Evolutionary conservation across 2,888 invertebrate genomes (phyloP).

Genomic region (Mystacides longicornis): DNA sequence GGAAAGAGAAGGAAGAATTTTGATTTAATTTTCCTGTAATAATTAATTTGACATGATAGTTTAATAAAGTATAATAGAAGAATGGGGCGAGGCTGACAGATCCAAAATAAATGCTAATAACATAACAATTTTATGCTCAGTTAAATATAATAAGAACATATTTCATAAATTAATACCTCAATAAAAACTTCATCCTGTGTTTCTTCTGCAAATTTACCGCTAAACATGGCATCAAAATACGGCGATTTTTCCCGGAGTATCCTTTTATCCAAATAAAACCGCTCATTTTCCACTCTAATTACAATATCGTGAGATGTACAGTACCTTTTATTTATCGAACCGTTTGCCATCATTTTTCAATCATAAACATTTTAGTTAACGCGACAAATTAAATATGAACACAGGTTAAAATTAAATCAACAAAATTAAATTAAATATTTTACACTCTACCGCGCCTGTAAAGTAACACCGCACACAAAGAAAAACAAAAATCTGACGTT

Average conservation of each 20-base stretch:
- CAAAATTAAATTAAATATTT: too few species aligned
- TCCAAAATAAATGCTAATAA: too few species aligned
- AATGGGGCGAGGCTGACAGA: too few species aligned
- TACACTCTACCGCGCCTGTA: too few species aligned
- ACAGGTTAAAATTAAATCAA: too few species aligned
- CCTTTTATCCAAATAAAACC: conserved; percentile 26
- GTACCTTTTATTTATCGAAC: conserved; percentile 3
- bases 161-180: conserved; percentile 28
- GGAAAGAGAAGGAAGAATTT: too few species aligned
- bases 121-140: neutral
- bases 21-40: too few species aligned
- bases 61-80: too few species aligned
- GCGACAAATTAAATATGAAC: neutral
- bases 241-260: conserved; percentile 35
- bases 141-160: neutral
- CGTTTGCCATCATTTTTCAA: conserved; percentile 8
- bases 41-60: too few species aligned
- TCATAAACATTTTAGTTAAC: neutral
- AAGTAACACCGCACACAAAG: too few species aligned
- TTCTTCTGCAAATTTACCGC: conserved; percentile 36
- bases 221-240: conserved; percentile 44
- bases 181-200: conserved; percentile 32
- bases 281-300: conserved; percentile 14
- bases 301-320: conserved; percentile 14
- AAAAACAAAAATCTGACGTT: too few species aligned